Evolutionary conservation across 2,797 vertebrate species (phyloP).

Genomic region (Aselliscus stoliczkanus): DNA sequence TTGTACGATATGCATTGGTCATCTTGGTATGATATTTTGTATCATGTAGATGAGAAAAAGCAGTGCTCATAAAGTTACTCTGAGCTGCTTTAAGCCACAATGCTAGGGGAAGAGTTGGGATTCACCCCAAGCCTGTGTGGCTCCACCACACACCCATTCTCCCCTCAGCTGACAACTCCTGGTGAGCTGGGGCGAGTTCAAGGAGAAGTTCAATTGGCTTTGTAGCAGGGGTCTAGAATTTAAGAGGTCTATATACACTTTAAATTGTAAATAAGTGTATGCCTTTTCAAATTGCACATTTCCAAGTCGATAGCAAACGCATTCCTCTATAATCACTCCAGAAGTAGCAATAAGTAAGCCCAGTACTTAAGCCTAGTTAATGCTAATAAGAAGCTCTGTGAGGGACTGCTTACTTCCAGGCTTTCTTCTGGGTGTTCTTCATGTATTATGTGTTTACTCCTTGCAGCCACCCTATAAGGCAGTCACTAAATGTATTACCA

Average conservation of each 20-base stretch:
- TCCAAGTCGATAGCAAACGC: background rate
- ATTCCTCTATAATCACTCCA: background rate
- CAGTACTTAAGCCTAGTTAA: too few relatives aligned
- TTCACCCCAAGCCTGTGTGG: background rate
- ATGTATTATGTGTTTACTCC: background rate
- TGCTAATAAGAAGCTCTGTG: background rate
- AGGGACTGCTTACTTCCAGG: too few relatives aligned
- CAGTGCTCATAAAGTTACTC: background rate
- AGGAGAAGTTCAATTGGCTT: background rate
- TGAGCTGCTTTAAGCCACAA: background rate
- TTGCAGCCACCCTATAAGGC: background rate
- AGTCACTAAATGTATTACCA: background rate
- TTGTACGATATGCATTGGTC: background rate
- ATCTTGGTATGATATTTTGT: background rate
- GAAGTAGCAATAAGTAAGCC: background rate
- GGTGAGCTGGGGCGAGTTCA: background rate
- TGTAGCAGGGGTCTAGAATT: background rate
- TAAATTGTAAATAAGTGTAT: background rate
- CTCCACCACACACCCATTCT: background rate
- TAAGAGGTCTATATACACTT: background rate
- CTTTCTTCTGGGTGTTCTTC: background rate
- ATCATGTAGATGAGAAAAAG: background rate
- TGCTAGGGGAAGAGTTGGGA: background rate
- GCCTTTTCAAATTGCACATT: background rate
- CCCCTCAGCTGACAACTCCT: background rate